Percentiles rank a stretch among this genome's conserved stretches.
Conservation (phyloP, 2,113 vertebrate genomes). For the Oreochromis niloticus region DNA sequence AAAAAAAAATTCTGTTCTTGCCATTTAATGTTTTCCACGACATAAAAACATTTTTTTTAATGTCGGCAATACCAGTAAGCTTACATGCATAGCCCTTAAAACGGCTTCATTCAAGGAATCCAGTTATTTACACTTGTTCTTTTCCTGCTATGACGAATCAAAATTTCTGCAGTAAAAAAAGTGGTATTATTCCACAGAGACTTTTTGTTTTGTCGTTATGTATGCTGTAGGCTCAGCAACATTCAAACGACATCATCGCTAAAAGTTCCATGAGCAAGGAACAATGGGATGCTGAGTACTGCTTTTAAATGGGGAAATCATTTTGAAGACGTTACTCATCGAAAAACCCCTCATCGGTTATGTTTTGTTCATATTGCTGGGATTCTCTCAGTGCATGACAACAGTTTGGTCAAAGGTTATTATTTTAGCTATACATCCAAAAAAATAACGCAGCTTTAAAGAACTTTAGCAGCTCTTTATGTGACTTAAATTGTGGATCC, state of each 20-base stretch:
- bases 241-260: not conserved
- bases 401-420: not conserved
- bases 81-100: not conserved
- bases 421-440: accelerated
- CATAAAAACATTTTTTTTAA: not conserved
- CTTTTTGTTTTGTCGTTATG: not conserved
- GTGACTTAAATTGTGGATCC: not conserved
- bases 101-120: not conserved
- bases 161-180: not conserved
- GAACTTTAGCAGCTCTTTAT: not conserved
- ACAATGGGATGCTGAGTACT: not conserved
- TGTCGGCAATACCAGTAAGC: not conserved
- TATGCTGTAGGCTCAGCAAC: not conserved
- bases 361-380: not conserved
- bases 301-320: not conserved
- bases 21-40: not conserved
- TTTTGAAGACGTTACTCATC: not conserved
- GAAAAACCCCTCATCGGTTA: not conserved
- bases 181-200: not conserved
- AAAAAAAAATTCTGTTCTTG: not conserved
- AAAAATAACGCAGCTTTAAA: not conserved
- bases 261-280: not conserved
- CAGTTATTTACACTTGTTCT: not conserved
- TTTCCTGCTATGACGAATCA: not conserved
- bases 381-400: not conserved